Conservation (phyloP, 2,888 invertebrate genomes). For the Parelbella ahira region DNA sequence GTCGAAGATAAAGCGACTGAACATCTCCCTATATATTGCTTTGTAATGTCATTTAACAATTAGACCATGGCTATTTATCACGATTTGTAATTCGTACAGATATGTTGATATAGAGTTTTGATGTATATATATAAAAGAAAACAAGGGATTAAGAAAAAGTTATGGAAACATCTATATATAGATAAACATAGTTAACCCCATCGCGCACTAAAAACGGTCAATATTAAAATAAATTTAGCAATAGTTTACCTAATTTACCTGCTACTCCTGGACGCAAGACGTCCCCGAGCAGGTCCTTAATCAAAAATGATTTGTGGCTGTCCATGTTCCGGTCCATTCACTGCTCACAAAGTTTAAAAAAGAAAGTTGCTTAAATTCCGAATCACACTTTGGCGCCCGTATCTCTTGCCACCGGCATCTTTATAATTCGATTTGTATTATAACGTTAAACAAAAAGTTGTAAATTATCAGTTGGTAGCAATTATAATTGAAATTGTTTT, state of each 20-base stretch:
- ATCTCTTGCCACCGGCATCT: background rate
- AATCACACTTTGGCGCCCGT: conserved; percentile 9
- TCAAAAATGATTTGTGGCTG: conserved; percentile 89
- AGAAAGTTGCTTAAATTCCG: conserved; percentile 12
- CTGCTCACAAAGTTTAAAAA: conserved; percentile 3
- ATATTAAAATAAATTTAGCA: no score
- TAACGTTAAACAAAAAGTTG: background rate
- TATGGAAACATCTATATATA: no score
- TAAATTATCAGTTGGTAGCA: conserved; percentile 12
- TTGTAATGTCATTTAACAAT: no score
- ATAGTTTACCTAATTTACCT: conserved; percentile 24
- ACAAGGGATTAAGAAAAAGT: no score
- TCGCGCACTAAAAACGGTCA: no score
- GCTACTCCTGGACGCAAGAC: conserved; percentile 71
- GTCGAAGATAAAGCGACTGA: no score
- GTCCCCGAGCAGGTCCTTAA: conserved; percentile 91
- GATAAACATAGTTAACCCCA: no score
- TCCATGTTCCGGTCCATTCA: conserved; percentile 67
- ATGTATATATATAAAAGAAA: no score
- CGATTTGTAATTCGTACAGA: no score
- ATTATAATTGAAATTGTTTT: conserved; percentile 17
- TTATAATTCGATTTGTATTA: conserved; percentile 3
- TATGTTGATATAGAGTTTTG: no score
- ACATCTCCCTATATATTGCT: no score
- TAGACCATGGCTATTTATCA: no score